Evolutionary conservation across 2,888 invertebrate genomes (phyloP).

Genomic region (Melinaea marsaeus): DNA sequence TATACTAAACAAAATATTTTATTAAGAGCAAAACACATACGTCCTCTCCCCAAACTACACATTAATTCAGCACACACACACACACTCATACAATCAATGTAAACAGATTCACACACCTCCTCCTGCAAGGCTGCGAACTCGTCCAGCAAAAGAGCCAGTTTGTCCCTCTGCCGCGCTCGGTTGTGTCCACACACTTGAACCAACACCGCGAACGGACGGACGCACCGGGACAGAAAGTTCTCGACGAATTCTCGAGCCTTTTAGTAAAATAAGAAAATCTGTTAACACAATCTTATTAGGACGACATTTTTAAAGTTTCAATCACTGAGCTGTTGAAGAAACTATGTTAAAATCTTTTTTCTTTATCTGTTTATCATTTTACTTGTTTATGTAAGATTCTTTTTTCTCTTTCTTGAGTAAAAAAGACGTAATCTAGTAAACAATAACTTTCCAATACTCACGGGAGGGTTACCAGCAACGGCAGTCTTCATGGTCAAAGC

Average conservation of each 20-base stretch:
- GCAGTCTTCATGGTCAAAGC: constrained; percentile 87
- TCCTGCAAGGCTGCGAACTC: constrained; percentile 95
- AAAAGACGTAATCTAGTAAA: no score
- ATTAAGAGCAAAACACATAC: no score
- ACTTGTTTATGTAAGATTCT: no score
- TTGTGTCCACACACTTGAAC: constrained; percentile 96
- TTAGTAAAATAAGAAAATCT: background rate
- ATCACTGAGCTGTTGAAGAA: no score
- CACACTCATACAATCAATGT: background rate
- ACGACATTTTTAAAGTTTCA: no score
- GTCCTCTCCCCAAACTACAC: background rate
- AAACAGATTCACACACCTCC: constrained; percentile 78
- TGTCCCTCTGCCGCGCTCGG: constrained; percentile 95
- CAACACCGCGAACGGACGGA: constrained; percentile 90
- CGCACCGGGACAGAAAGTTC: constrained; percentile 91
- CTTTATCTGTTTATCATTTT: background rate
- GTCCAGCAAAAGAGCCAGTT: constrained; percentile 91
- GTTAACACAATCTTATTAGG: background rate
- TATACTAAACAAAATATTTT: no score
- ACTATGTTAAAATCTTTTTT: background rate
- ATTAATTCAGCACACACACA: background rate
- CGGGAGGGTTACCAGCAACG: constrained; percentile 81
- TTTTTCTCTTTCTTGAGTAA: no score
- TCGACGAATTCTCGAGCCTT: constrained; percentile 93
- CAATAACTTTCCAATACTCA: constrained; percentile 36